These are phyloP conservation scores for Drosophila nr. fundita DNA, from an alignment of 2,888 invertebrate species.

Conservation along the genomic window DNA sequence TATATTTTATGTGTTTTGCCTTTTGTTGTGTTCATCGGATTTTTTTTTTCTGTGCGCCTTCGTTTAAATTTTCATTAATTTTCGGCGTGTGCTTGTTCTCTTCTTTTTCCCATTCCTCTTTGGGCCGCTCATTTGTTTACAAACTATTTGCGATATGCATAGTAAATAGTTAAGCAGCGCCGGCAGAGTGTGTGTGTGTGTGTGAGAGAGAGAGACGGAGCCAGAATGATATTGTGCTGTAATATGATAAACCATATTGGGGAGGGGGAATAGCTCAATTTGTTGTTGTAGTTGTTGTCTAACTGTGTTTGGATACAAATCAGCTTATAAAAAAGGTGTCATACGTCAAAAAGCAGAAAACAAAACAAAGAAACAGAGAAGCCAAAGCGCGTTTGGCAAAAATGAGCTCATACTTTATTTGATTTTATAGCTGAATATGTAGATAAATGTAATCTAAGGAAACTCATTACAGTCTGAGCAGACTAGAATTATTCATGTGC, in stretches of 20 bases:
- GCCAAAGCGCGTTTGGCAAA: neutral
- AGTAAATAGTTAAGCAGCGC: conserved; percentile 13
- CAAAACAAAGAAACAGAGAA: neutral
- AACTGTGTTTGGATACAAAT: conserved; percentile 7
- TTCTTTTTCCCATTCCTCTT: conserved; percentile 53
- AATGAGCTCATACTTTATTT: conserved; percentile 5
- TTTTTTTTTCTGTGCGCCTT: conserved; percentile 6
- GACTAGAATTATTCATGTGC: neutral
- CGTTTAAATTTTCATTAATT: conserved; percentile 52
- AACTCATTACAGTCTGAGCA: neutral
- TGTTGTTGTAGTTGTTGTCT: neutral
- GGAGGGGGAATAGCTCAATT: neutral
- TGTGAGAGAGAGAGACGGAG: neutral
- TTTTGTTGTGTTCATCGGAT: conserved; percentile 23
- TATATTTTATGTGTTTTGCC: conserved; percentile 9
- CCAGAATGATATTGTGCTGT: conserved; percentile 8
- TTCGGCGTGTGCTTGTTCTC: conserved; percentile 26
- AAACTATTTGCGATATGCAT: conserved; percentile 55
- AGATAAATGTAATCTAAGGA: neutral
- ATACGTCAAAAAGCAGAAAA: neutral
- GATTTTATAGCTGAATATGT: neutral
- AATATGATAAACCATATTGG: conserved; percentile 28
- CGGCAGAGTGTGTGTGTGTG: neutral
- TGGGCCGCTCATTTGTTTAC: conserved; percentile 70
- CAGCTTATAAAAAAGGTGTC: conserved; percentile 3